These are phyloP conservation scores for Balaeniceps rex DNA, from an alignment of 2,113 vertebrate species.

Conservation along the genomic window DNA sequence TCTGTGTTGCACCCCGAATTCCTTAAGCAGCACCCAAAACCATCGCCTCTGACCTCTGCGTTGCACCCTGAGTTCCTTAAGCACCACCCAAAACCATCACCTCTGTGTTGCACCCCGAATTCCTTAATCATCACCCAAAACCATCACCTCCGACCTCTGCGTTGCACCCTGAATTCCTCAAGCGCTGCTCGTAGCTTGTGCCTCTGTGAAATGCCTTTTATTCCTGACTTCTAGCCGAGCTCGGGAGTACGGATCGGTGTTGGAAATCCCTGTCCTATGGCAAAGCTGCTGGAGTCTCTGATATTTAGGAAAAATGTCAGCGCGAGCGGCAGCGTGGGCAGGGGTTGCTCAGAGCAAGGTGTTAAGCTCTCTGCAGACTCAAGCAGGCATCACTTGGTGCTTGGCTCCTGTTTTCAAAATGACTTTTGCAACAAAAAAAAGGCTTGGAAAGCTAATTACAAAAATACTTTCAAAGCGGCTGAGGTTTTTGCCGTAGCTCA, in stretches of 20 bases:
- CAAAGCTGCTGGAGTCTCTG: not conserved
- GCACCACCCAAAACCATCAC: too few species aligned
- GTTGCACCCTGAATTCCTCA: not conserved
- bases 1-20: too few species aligned
- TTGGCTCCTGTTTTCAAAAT: not conserved
- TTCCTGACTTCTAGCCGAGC: not conserved
- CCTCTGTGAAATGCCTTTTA: not conserved
- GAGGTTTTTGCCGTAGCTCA: not conserved
- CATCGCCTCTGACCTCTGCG: not conserved
- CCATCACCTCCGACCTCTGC: not conserved
- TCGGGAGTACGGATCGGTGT: fast-evolving
- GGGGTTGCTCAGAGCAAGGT: not conserved
- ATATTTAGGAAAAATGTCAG: not conserved
- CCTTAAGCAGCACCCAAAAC: too few species aligned
- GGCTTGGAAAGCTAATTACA: not conserved
- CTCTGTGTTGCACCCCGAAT: too few species aligned
- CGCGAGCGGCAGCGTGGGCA: not conserved
- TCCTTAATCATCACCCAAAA: too few species aligned
- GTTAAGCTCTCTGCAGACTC: not conserved
- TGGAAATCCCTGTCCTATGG: not conserved
- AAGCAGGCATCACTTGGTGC: not conserved
- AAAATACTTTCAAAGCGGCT: not conserved
- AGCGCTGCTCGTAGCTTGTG: not conserved
- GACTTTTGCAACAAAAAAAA: not conserved
- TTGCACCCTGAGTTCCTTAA: not conserved